Conservation (phyloP, 2,113 vertebrate species). For the Tenrec ecaudatus region DNA sequence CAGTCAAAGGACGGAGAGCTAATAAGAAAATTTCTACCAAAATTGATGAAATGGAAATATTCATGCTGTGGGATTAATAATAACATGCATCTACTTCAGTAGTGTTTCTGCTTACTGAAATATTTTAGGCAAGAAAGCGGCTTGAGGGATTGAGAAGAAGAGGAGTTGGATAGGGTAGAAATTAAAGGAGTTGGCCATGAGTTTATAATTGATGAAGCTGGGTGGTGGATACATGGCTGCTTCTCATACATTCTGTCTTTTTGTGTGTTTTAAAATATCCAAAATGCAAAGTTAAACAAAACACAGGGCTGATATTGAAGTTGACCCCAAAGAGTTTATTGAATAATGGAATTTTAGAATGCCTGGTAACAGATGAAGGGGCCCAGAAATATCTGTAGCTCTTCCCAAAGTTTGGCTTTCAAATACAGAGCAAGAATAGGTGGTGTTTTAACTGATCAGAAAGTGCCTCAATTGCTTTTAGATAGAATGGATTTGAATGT, state of each 20-base stretch:
- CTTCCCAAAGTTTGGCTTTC: slow-evolving; percentile 31
- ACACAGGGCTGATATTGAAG: not conserved
- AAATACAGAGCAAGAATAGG: not conserved
- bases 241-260: slow-evolving; percentile 15
- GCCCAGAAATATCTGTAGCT: not conserved
- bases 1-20: not conserved
- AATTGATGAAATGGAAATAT: not conserved
- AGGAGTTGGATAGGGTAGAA: not conserved
- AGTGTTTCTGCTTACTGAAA: slow-evolving; percentile 47
- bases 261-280: slow-evolving; percentile 11
- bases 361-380: slow-evolving; percentile 18
- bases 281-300: slow-evolving; percentile 3
- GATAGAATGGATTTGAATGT: slow-evolving; percentile 33
- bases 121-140: slow-evolving; percentile 1
- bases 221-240: not conserved
- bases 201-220: slow-evolving; percentile 10
- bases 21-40: not conserved
- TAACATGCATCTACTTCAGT: not conserved
- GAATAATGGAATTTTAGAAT: slow-evolving; percentile 27
- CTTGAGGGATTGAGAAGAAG: not conserved
- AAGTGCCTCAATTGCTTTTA: slow-evolving; percentile 6
- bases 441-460: slow-evolving; percentile 1
- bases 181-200: slow-evolving; percentile 15
- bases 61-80: not conserved
- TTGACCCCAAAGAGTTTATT: slow-evolving; percentile 41